Conservation (phyloP, 2,888 invertebrate species). For the Agapostemon virescens region DNA sequence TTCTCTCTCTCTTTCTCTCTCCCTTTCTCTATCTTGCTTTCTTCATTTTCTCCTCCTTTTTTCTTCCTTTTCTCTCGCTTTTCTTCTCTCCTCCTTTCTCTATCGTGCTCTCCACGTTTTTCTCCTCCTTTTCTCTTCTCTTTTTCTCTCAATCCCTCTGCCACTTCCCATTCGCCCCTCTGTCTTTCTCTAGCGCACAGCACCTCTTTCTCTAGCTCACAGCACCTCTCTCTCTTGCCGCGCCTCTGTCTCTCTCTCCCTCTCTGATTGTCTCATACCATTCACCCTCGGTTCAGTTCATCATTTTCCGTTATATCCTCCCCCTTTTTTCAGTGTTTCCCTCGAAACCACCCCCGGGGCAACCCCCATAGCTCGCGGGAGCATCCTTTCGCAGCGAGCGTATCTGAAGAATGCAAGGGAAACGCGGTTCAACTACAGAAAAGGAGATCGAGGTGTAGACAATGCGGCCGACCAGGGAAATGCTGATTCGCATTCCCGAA, state of each 20-base stretch:
- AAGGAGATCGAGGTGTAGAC: constrained; percentile 34
- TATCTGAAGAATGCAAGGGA: constrained; percentile 26
- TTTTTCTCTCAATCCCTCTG: too few relatives aligned
- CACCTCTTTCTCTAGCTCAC: too few relatives aligned
- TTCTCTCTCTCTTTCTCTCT: too few relatives aligned
- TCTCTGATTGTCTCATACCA: not conserved
- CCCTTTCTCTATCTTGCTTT: not conserved
- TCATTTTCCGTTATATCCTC: not conserved
- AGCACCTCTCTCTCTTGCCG: too few relatives aligned
- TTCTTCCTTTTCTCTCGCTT: too few relatives aligned
- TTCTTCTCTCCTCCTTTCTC: too few relatives aligned
- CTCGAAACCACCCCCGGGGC: not conserved
- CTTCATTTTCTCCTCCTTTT: too few relatives aligned
- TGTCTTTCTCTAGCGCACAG: too few relatives aligned
- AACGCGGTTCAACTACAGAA: constrained; percentile 18
- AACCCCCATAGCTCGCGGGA: not conserved
- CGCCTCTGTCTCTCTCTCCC: not conserved
- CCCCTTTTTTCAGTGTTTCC: not conserved
- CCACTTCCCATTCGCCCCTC: too few relatives aligned
- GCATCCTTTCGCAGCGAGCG: not conserved
- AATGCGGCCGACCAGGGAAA: constrained; percentile 73
- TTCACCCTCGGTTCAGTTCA: not conserved
- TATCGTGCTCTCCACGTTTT: too few relatives aligned
- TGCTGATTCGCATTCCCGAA: constrained; percentile 79
- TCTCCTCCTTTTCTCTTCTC: too few relatives aligned